phyloP scores from a whole-genome alignment of 1,140 invertebrate genomes.

The Platorchestia sp. region DNA sequence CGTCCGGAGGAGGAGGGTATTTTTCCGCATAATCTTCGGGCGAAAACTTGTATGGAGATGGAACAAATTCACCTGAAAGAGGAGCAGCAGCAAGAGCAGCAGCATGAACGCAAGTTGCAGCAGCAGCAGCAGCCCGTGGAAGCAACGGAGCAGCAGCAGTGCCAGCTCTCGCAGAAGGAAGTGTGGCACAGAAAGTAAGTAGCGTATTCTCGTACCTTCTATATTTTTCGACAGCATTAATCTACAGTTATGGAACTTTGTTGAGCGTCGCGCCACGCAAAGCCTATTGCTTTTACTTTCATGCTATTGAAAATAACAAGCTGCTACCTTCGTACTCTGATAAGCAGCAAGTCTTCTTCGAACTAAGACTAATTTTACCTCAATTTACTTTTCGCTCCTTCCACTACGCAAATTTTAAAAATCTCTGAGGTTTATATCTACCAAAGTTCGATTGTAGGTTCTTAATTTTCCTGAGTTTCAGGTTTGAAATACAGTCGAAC shows the following conservation, averaged over 20 bases:
- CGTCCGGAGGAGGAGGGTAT: constrained; percentile 1
- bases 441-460: not conserved
- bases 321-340: not conserved
- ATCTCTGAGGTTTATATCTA: not conserved
- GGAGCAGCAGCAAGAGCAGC: not conserved
- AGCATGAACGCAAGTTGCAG: constrained; percentile 4
- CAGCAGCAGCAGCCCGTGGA: not conserved
- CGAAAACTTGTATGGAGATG: not conserved
- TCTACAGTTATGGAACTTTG: not conserved
- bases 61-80: not conserved
- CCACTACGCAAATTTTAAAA: not conserved
- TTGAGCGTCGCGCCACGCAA: not conserved
- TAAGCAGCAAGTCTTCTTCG: not conserved
- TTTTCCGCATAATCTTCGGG: not conserved
- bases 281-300: not conserved
- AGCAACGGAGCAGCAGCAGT: not conserved
- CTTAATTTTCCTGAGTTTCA: not conserved
- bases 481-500: not conserved
- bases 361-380: too few species aligned
- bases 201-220: not conserved
- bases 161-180: not conserved
- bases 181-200: constrained; percentile 15
- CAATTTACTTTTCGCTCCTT: too few species aligned
- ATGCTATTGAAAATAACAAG: not conserved
- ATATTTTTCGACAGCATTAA: not conserved